Percentiles rank a stretch among this genome's conserved stretches.
Evolutionary conservation across 2,888 invertebrate genomes (phyloP).

Genomic region (Brachyptera risi): DNA sequence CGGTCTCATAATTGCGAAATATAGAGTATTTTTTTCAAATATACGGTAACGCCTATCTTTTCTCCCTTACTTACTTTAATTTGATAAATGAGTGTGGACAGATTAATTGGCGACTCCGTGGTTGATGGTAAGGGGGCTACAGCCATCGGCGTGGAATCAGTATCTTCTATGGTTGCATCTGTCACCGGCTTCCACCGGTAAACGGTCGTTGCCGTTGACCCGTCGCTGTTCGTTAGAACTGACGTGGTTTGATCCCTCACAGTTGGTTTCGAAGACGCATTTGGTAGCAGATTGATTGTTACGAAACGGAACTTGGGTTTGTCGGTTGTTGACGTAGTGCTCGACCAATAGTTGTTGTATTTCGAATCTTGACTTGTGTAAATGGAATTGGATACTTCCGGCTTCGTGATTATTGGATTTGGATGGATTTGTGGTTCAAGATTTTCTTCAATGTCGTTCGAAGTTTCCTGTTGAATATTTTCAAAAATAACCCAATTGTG

Average conservation of each 20-base stretch:
- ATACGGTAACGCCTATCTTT: too few species aligned
- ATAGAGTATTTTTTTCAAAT: too few species aligned
- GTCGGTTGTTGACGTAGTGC: conserved; percentile 6
- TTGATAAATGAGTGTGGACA: too few species aligned
- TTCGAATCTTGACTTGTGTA: conserved; percentile 12
- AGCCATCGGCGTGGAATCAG: neutral
- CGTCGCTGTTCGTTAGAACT: too few species aligned
- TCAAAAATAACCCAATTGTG: too few species aligned
- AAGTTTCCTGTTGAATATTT: too few species aligned
- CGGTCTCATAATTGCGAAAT: too few species aligned
- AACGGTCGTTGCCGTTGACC: neutral
- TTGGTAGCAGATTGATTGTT: neutral
- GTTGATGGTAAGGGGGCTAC: neutral
- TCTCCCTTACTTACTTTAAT: too few species aligned
- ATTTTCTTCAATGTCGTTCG: too few species aligned
- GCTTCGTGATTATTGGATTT: neutral
- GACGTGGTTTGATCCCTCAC: neutral
- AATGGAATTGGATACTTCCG: conserved; percentile 6
- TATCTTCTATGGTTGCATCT: neutral
- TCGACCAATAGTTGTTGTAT: conserved; percentile 15
- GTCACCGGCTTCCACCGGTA: conserved; percentile 4
- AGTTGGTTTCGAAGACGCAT: neutral
- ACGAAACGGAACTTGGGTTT: conserved; percentile 6
- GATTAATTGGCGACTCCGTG: neutral
- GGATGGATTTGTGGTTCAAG: too few species aligned